phyloP scores from a whole-genome alignment of 2,888 invertebrate genomes.

The Cheilosia vernalis region DNA sequence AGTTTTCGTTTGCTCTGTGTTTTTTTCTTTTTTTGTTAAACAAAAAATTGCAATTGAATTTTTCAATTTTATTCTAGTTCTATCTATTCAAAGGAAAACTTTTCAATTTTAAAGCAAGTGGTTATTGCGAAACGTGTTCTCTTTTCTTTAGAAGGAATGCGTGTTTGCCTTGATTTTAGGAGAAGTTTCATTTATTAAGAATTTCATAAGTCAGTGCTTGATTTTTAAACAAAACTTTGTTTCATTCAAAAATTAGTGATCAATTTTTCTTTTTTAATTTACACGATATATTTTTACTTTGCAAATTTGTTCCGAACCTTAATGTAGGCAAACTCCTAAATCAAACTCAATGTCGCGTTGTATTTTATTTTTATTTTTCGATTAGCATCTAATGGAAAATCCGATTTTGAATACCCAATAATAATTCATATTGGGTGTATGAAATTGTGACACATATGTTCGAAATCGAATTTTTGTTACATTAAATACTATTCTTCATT shows the following conservation, averaged over 20 bases:
- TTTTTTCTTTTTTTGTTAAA: constrained; percentile 60
- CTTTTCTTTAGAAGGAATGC: constrained; percentile 58
- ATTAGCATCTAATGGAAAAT: not conserved
- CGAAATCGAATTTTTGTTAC: constrained; percentile 2
- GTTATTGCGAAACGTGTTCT: constrained; percentile 44
- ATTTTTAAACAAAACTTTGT: constrained; percentile 54
- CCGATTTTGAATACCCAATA: not conserved
- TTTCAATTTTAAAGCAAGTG: constrained; percentile 48
- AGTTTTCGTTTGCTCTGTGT: not conserved
- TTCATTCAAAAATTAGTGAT: constrained; percentile 28
- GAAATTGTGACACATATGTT: constrained; percentile 7
- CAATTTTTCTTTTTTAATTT: not conserved
- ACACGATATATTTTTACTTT: constrained; percentile 7
- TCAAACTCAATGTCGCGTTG: constrained; percentile 9
- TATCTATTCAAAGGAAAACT: constrained; percentile 55
- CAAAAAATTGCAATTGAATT: constrained; percentile 60
- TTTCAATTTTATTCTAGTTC: constrained; percentile 37
- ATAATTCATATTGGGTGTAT: not conserved
- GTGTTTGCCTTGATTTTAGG: constrained; percentile 40
- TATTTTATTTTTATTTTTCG: not conserved
- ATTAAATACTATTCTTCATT: not conserved
- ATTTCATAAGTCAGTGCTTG: constrained; percentile 43
- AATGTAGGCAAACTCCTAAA: constrained; percentile 4
- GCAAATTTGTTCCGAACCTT: not conserved
- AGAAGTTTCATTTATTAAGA: constrained; percentile 15